phyloP scores from a whole-genome alignment of 2,797 vertebrate genomes.

The Acrossocheilus wenchowensis region DNA sequence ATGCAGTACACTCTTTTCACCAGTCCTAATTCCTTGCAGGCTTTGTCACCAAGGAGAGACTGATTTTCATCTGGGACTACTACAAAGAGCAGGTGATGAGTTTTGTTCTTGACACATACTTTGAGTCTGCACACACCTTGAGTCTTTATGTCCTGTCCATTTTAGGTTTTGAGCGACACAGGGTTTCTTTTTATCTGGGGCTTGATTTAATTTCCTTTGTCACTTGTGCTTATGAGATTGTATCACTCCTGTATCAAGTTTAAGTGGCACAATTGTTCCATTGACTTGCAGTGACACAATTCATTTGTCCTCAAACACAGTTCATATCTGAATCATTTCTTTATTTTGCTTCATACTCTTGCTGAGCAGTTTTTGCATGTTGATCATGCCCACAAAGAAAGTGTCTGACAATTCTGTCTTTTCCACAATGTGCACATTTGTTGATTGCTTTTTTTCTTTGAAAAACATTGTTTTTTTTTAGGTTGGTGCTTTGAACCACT shows the following conservation, averaged over 20 bases:
- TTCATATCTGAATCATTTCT: too few relatives aligned
- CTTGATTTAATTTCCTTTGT: constrained; percentile 47
- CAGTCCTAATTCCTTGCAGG: neutral
- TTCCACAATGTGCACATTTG: too few relatives aligned
- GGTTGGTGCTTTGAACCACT: neutral
- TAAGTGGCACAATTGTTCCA: neutral
- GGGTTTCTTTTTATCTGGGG: constrained; percentile 22
- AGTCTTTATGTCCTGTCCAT: constrained; percentile 33
- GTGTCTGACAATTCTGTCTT: too few relatives aligned
- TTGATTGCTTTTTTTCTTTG: too few relatives aligned
- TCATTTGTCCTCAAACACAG: too few relatives aligned
- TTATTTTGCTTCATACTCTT: too few relatives aligned
- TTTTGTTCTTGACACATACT: neutral
- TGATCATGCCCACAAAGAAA: too few relatives aligned
- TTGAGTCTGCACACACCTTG: neutral
- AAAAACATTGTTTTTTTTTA: too few relatives aligned
- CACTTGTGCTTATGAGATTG: constrained; percentile 36
- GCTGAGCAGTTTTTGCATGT: too few relatives aligned
- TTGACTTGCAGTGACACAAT: too few relatives aligned
- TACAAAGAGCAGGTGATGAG: constrained; percentile 16
- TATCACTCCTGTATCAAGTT: constrained; percentile 50
- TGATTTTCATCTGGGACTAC: neutral
- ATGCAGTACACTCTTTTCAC: constrained; percentile 5
- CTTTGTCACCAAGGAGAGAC: neutral
- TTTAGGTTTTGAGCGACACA: constrained; percentile 53